phyloP scores from a whole-genome alignment of 1,140 invertebrate species.

The Hyles euphorbiae region DNA sequence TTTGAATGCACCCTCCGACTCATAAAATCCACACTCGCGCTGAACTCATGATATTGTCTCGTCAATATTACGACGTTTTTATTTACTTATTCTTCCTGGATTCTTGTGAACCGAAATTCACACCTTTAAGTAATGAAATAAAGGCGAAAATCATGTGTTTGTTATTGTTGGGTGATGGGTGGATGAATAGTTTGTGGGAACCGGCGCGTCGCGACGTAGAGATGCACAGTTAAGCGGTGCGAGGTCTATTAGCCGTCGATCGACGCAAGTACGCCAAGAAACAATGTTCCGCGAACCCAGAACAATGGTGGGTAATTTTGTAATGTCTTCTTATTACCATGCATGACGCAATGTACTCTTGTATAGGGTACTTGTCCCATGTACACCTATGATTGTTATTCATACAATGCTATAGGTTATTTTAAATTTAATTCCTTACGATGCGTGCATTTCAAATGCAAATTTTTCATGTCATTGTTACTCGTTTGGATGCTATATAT shows the following conservation, averaged over 20 bases:
- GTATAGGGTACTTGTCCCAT: constrained; percentile 31
- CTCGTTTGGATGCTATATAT: too few species aligned
- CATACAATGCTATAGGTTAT: constrained; percentile 44
- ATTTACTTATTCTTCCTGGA: too few species aligned
- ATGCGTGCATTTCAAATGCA: constrained; percentile 29
- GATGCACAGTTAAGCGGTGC: constrained; percentile 59
- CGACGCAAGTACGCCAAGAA: constrained; percentile 38
- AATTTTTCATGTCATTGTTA: constrained; percentile 6
- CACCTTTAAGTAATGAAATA: too few species aligned
- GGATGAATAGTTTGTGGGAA: constrained; percentile 18
- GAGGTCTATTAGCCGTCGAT: constrained; percentile 49
- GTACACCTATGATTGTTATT: constrained; percentile 50
- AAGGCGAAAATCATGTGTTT: too few species aligned
- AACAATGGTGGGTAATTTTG: constrained; percentile 72
- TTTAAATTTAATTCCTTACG: constrained; percentile 50
- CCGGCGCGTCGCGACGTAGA: constrained; percentile 18
- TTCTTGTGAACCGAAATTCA: too few species aligned
- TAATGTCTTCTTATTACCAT: constrained; percentile 70
- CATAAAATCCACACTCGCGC: too few species aligned
- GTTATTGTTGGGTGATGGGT: too few species aligned
- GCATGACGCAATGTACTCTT: constrained; percentile 59
- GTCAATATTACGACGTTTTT: too few species aligned
- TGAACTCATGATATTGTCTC: too few species aligned
- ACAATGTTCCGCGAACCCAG: constrained; percentile 60
- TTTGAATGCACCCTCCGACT: neutral